Evolutionary conservation across 1,140 invertebrate genomes (phyloP).

Genomic region (Hypothenemus hampei): DNA sequence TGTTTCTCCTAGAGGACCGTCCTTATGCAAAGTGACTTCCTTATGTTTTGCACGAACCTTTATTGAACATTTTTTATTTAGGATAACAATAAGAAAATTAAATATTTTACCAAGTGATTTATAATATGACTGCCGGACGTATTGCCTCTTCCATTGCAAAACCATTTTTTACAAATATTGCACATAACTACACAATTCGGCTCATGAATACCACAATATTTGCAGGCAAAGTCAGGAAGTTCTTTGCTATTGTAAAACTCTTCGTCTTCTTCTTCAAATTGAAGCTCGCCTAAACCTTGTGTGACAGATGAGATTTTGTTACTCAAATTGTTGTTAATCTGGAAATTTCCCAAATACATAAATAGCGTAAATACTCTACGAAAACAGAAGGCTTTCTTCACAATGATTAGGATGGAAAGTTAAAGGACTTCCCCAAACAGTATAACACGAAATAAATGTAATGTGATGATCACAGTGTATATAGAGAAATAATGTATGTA

Average conservation of each 20-base stretch:
- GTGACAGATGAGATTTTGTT: constrained; percentile 67
- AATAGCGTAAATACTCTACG: too few species aligned
- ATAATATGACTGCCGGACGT: constrained; percentile 98
- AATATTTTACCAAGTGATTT: constrained; percentile 75
- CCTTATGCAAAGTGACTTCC: constrained; percentile 96
- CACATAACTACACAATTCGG: constrained; percentile 97
- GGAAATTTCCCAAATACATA: too few species aligned
- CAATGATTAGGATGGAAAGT: too few species aligned
- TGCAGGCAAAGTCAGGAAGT: constrained; percentile 90
- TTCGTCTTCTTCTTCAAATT: constrained; percentile 90
- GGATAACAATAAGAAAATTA: too few species aligned
- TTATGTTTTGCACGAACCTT: constrained; percentile 91
- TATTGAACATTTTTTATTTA: too few species aligned
- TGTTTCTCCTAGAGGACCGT: constrained; percentile 96
- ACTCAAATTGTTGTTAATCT: constrained; percentile 69
- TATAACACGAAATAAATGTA: too few species aligned
- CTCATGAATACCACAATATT: constrained; percentile 99
- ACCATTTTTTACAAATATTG: constrained; percentile 98
- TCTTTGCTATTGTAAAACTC: constrained; percentile 84
- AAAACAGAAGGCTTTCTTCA: too few species aligned
- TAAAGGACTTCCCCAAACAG: too few species aligned
- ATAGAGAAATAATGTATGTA: too few species aligned
- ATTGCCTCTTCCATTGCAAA: constrained; percentile 97
- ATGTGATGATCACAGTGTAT: too few species aligned
- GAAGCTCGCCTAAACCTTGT: constrained; percentile 72